phyloP scores from a whole-genome alignment of 1,140 invertebrate species.

The Aleiodes sp. region DNA sequence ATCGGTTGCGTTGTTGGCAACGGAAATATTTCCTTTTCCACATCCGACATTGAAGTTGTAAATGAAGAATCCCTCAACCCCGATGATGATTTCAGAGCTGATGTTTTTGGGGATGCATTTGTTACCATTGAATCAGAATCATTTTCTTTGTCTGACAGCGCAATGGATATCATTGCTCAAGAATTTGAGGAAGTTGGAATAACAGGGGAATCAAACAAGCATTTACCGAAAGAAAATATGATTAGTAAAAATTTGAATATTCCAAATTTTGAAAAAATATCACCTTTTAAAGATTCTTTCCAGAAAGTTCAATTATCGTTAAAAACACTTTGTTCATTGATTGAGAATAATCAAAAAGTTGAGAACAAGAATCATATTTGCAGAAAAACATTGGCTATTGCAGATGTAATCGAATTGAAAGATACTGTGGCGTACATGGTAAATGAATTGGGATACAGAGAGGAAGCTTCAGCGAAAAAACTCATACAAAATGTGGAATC shows the following conservation, averaged over 20 bases:
- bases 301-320: slow-evolving; percentile 9
- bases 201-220: background rate
- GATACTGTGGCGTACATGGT: background rate
- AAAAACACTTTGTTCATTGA: slow-evolving; percentile 19
- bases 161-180: background rate
- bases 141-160: background rate
- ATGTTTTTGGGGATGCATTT: background rate
- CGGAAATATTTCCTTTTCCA: slow-evolving; percentile 7
- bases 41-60: slow-evolving; percentile 21
- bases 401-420: slow-evolving; percentile 14
- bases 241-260: background rate
- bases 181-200: background rate
- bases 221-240: background rate
- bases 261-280: background rate
- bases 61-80: background rate
- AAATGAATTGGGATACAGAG: background rate
- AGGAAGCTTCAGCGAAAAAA: slow-evolving; percentile 1
- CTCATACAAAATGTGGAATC: slow-evolving; percentile 14
- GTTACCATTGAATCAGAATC: background rate
- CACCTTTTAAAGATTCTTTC: background rate
- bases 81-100: background rate
- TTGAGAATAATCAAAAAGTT: background rate
- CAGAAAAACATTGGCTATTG: background rate
- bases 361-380: background rate
- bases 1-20: slow-evolving; percentile 17